phyloP scores from a whole-genome alignment of 1,140 invertebrate species.

The Teleogryllus occipitalis region DNA sequence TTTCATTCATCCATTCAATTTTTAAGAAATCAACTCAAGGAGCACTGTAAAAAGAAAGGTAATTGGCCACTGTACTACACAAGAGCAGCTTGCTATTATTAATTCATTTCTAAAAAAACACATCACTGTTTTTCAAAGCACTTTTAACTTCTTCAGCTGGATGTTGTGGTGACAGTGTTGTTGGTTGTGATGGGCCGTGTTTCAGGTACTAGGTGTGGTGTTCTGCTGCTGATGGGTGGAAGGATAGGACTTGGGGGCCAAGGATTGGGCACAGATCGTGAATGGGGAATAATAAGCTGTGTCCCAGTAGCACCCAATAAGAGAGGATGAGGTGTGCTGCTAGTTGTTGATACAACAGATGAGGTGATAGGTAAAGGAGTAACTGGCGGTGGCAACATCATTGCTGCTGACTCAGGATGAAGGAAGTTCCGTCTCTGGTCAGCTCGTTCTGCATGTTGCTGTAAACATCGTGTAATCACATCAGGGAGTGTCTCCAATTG shows the following conservation, averaged over 20 bases:
- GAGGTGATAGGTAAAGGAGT: slow-evolving; percentile 17
- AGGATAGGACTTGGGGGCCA: slow-evolving; percentile 65
- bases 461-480: slow-evolving; percentile 62
- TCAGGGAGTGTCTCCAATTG: slow-evolving; percentile 77
- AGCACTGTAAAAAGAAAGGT: background rate
- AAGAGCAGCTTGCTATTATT: background rate
- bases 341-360: slow-evolving; percentile 16
- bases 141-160: slow-evolving; percentile 30
- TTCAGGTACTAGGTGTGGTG: slow-evolving; percentile 63
- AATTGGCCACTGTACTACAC: slow-evolving; percentile 8
- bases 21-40: background rate
- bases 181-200: slow-evolving; percentile 41
- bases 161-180: slow-evolving; percentile 31
- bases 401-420: slow-evolving; percentile 61
- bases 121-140: background rate
- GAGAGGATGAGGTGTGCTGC: slow-evolving; percentile 20
- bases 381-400: slow-evolving; percentile 23
- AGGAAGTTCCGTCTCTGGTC: slow-evolving; percentile 74
- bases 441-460: slow-evolving; percentile 54
- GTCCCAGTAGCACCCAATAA: slow-evolving; percentile 37
- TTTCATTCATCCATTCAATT: background rate
- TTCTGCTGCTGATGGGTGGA: slow-evolving; percentile 57
- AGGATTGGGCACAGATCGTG: slow-evolving; percentile 51
- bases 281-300: slow-evolving; percentile 48
- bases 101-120: background rate